Percentiles rank a stretch among this genome's conserved stretches.
phyloP scores from a whole-genome alignment of 2,797 vertebrate genomes.

The Lepilemur septentrionalis region DNA sequence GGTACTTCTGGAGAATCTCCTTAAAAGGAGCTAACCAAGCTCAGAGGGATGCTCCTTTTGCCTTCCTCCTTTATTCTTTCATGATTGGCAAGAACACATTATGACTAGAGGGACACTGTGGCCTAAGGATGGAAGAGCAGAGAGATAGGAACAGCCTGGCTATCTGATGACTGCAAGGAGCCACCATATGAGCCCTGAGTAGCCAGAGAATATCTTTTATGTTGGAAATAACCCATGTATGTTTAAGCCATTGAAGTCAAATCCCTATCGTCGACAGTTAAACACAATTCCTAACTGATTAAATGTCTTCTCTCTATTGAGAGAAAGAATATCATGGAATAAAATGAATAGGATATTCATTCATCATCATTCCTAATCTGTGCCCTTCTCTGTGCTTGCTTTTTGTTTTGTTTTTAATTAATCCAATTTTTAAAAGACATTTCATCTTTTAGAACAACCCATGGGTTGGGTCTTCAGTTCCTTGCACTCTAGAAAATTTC shows the following conservation, averaged over 20 bases:
- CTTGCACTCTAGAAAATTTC: neutral
- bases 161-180: neutral
- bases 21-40: neutral
- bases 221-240: neutral
- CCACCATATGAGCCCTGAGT: neutral
- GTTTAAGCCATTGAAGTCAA: neutral
- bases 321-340: neutral
- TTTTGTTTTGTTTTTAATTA: constrained; percentile 43
- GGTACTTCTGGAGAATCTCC: neutral
- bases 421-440: neutral
- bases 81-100: neutral
- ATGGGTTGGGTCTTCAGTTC: neutral
- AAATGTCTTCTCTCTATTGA: neutral
- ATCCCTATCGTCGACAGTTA: neutral
- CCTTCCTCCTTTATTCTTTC: neutral
- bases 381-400: neutral
- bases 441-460: neutral
- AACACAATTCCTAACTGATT: neutral
- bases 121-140: neutral
- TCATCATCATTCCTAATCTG: neutral
- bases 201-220: neutral
- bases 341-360: neutral
- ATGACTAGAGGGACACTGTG: neutral
- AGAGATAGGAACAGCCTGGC: neutral
- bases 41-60: neutral